These are phyloP conservation scores for Geotrupes spiniger DNA, from an alignment of 2,888 invertebrate genomes.

Conservation along the genomic window DNA sequence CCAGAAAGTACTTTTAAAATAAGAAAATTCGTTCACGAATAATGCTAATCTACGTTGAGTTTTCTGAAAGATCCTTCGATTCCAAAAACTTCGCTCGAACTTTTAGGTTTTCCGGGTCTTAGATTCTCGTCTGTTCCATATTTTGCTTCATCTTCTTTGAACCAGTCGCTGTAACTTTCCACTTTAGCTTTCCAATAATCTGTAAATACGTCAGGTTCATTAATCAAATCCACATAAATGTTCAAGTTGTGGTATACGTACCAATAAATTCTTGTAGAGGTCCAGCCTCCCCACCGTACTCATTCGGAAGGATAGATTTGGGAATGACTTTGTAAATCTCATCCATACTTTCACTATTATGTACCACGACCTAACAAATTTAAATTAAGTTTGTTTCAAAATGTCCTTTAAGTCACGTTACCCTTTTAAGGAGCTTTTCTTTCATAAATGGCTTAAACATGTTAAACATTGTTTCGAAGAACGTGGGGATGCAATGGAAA, in stretches of 20 bases:
- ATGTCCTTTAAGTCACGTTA: neutral
- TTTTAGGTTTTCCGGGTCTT: slow-evolving; percentile 55
- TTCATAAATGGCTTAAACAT: slow-evolving; percentile 59
- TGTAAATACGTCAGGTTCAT: slow-evolving; percentile 35
- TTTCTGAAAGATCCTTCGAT: slow-evolving; percentile 48
- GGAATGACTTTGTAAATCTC: slow-evolving; percentile 59
- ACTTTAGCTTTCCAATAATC: slow-evolving; percentile 55
- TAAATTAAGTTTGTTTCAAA: neutral
- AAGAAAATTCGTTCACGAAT: no score
- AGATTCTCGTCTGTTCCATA: slow-evolving; percentile 54
- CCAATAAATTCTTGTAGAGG: slow-evolving; percentile 47
- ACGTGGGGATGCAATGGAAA: slow-evolving; percentile 57
- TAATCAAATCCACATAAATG: no score
- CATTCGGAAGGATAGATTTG: slow-evolving; percentile 58
- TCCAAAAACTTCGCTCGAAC: slow-evolving; percentile 55
- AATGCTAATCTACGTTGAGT: slow-evolving; percentile 26
- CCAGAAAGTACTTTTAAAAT: no score
- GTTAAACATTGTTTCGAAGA: slow-evolving; percentile 59
- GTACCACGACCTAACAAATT: slow-evolving; percentile 53
- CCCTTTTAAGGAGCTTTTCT: slow-evolving; percentile 48
- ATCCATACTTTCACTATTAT: slow-evolving; percentile 51
- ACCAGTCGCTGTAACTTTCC: slow-evolving; percentile 52
- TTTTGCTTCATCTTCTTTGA: slow-evolving; percentile 51
- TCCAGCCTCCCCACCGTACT: slow-evolving; percentile 65
- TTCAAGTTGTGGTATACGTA: no score